These are phyloP conservation scores for Pungitius pungitius DNA, from an alignment of 2,113 vertebrate species.

Conservation along the genomic window DNA sequence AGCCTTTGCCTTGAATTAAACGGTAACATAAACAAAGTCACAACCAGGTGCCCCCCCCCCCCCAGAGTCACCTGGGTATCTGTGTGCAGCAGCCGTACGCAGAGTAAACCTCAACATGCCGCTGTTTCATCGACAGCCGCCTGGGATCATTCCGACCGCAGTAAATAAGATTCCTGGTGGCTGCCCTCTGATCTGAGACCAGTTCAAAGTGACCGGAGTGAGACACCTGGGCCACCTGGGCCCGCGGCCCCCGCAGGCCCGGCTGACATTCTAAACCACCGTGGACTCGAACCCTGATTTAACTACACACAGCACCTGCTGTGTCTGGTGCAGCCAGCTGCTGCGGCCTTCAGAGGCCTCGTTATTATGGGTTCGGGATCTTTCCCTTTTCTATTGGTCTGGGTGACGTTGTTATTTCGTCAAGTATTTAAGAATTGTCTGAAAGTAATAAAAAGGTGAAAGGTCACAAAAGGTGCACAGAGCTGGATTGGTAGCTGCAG, in stretches of 20 bases:
- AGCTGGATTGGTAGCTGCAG: slow-evolving; percentile 5
- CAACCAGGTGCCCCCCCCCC: not conserved
- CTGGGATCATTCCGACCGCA: slow-evolving; percentile 27
- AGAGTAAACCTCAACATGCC: slow-evolving; percentile 14
- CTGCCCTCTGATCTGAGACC: slow-evolving; percentile 32
- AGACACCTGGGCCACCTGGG: slow-evolving; percentile 17
- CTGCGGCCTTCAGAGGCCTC: not conserved
- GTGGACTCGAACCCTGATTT: not conserved
- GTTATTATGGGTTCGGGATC: not conserved
- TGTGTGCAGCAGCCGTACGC: not conserved
- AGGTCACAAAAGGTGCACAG: slow-evolving; percentile 28
- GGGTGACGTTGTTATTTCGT: too few relatives aligned
- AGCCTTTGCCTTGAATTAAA: not conserved
- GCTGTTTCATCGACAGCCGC: slow-evolving; percentile 13
- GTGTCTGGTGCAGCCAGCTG: not conserved
- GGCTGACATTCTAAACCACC: not conserved
- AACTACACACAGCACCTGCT: slow-evolving; percentile 3
- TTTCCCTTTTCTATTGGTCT: not conserved
- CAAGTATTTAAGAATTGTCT: not conserved
- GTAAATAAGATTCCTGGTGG: slow-evolving; percentile 11
- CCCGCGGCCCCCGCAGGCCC: slow-evolving; percentile 20
- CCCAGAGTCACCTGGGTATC: slow-evolving; percentile 2
- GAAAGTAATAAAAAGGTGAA: not conserved
- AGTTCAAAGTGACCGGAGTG: slow-evolving; percentile 23
- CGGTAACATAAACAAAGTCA: too few relatives aligned